Evolutionary conservation across 2,797 vertebrate genomes (phyloP).

Genomic region (Hypotaenidia okinawae): DNA sequence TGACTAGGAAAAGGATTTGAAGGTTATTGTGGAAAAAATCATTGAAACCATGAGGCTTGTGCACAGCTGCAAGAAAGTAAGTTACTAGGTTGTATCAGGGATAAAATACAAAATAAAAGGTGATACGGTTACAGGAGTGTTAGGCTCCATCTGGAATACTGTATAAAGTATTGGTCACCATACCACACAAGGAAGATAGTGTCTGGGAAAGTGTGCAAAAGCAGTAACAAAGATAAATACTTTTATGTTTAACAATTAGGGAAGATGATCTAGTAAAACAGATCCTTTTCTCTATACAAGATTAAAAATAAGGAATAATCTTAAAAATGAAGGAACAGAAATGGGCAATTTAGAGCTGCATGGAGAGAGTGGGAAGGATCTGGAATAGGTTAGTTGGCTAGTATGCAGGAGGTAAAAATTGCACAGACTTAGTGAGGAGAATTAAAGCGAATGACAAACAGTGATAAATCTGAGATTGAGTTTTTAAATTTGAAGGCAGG

Average conservation of each 20-base stretch:
- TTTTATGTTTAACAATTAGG: not conserved
- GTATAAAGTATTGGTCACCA: not conserved
- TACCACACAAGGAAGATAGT: constrained; percentile 20
- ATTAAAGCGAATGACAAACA: not conserved
- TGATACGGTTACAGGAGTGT: constrained; percentile 28
- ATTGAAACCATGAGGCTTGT: constrained; percentile 58
- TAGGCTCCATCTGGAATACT: constrained; percentile 53
- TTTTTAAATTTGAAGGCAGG: not conserved
- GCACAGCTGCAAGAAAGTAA: constrained; percentile 70
- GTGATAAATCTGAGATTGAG: not conserved
- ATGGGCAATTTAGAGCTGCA: not conserved
- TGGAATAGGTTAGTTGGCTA: not conserved
- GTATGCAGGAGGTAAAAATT: not conserved
- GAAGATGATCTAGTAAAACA: not conserved
- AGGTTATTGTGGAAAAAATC: constrained; percentile 78
- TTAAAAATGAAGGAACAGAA: not conserved
- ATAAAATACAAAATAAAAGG: constrained; percentile 58
- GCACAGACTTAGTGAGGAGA: not conserved
- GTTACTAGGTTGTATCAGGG: constrained; percentile 58
- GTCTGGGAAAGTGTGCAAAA: not conserved
- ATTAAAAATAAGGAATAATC: not conserved
- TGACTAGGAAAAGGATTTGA: constrained; percentile 67
- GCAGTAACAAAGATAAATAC: not conserved
- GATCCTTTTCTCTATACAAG: not conserved
- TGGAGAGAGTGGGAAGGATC: not conserved